phyloP scores from a whole-genome alignment of 2,888 invertebrate genomes.

The Diaperis boleti region DNA sequence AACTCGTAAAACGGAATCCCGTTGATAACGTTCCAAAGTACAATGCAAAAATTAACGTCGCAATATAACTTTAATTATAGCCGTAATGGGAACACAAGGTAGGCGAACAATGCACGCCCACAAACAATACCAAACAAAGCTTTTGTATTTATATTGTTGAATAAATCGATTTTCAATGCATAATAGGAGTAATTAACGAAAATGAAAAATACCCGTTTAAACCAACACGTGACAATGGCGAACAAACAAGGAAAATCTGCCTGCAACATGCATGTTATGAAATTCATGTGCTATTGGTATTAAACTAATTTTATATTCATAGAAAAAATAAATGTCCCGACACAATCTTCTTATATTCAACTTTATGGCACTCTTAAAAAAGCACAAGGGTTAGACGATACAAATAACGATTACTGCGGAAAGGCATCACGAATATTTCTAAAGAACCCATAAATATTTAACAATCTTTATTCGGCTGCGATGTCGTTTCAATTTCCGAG shows the following conservation, averaged over 20 bases:
- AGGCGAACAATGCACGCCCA: conserved; percentile 38
- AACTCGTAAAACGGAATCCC: conserved; percentile 41
- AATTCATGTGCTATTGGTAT: conserved; percentile 9
- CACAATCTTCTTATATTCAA: conserved; percentile 57
- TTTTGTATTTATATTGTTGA: conserved; percentile 46
- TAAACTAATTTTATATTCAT: conserved; percentile 58
- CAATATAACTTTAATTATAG: conserved; percentile 47
- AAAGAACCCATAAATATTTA: conserved; percentile 30
- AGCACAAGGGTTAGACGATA: conserved; percentile 48
- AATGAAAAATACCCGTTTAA: conserved; percentile 28
- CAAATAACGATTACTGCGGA: conserved; percentile 40
- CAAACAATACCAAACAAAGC: conserved; percentile 42
- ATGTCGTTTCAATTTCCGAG: conserved; percentile 4
- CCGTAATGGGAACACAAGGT: conserved; percentile 46
- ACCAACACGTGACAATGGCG: conserved; percentile 16
- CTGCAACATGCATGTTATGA: conserved; percentile 11
- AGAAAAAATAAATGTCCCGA: conserved; percentile 59
- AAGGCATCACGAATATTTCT: conserved; percentile 36
- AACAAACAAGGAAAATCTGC: conserved; percentile 1
- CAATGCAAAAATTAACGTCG: conserved; percentile 47
- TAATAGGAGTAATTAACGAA: conserved; percentile 39
- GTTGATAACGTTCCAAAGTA: conserved; percentile 40
- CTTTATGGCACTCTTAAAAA: conserved; percentile 57
- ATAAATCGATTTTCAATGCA: conserved; percentile 46
- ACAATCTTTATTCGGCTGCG: conserved; percentile 23